Conservation (phyloP, 2,113 vertebrate genomes). For the Macheiramphus alcinus region DNA sequence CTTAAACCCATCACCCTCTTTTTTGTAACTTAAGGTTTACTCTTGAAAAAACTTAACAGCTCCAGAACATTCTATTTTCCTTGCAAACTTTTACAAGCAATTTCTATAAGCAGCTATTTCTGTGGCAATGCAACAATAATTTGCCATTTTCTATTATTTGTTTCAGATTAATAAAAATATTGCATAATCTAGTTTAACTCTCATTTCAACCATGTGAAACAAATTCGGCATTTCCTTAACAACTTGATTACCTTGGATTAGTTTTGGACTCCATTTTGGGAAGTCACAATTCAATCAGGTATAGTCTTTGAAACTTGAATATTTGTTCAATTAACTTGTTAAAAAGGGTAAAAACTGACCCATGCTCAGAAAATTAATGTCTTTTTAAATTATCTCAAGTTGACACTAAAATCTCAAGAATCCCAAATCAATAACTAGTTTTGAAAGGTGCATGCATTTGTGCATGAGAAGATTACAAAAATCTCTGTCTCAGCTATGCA, state of each 20-base stretch:
- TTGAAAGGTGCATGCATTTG: neutral
- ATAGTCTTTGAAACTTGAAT: neutral
- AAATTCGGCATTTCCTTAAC: neutral
- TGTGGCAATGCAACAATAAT: neutral
- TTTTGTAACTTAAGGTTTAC: neutral
- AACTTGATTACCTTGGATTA: neutral
- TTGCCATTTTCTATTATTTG: neutral
- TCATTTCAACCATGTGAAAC: neutral
- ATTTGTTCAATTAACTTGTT: neutral
- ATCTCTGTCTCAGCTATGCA: neutral
- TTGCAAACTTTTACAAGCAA: neutral
- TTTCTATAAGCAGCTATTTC: neutral
- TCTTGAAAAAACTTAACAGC: neutral
- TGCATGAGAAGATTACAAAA: neutral
- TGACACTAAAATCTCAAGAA: neutral
- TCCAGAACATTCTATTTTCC: neutral
- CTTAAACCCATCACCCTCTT: neutral
- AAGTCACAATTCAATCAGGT: neutral
- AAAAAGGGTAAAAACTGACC: neutral
- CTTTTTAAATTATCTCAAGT: neutral
- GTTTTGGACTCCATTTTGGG: neutral
- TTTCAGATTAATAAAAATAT: neutral
- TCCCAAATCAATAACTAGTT: neutral
- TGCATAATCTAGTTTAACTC: neutral
- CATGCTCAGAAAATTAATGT: neutral